phyloP scores from a whole-genome alignment of 1,140 invertebrate species.

The Panagrolaimus sp. region DNA sequence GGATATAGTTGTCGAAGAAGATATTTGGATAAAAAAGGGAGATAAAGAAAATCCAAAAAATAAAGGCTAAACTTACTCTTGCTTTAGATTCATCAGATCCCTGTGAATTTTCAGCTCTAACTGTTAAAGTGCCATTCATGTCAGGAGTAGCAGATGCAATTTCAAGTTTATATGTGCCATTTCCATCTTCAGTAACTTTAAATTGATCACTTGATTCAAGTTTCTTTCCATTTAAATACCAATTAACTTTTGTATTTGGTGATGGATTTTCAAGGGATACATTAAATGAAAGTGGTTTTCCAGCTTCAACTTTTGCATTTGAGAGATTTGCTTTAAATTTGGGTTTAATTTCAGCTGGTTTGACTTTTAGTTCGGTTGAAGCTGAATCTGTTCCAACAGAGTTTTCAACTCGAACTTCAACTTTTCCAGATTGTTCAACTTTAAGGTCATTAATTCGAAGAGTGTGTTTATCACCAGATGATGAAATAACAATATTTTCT shows the following conservation, averaged over 20 bases:
- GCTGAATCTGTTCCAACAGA: conserved; percentile 29
- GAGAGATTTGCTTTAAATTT: conserved; percentile 25
- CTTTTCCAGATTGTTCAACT: conserved; percentile 19
- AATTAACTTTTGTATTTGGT: conserved; percentile 33
- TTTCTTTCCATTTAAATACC: conserved; percentile 43
- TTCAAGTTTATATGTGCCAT: conserved; percentile 68
- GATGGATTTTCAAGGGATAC: conserved; percentile 32
- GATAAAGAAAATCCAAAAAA: conserved; percentile 9
- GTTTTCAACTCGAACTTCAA: conserved; percentile 39
- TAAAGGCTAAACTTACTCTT: conserved; percentile 1
- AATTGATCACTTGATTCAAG: conserved; percentile 15
- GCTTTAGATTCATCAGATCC: conserved; percentile 22
- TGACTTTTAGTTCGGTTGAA: conserved; percentile 31
- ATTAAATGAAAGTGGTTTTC: conserved; percentile 31
- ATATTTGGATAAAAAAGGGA: conserved; percentile 12
- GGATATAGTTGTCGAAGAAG: too few species aligned
- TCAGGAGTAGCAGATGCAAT: conserved; percentile 81
- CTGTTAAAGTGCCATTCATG: conserved; percentile 82
- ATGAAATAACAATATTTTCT: not conserved
- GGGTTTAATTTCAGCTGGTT: conserved; percentile 21
- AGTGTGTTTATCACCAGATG: not conserved
- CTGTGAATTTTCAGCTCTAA: conserved; percentile 70
- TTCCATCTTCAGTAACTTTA: conserved; percentile 32
- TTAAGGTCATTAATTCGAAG: conserved; percentile 15
- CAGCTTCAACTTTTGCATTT: conserved; percentile 35